Percentiles rank a stretch among this genome's conserved stretches.
These are phyloP conservation scores for Drosophila cognata DNA, from an alignment of 2,888 invertebrate species.

Conservation along the genomic window DNA sequence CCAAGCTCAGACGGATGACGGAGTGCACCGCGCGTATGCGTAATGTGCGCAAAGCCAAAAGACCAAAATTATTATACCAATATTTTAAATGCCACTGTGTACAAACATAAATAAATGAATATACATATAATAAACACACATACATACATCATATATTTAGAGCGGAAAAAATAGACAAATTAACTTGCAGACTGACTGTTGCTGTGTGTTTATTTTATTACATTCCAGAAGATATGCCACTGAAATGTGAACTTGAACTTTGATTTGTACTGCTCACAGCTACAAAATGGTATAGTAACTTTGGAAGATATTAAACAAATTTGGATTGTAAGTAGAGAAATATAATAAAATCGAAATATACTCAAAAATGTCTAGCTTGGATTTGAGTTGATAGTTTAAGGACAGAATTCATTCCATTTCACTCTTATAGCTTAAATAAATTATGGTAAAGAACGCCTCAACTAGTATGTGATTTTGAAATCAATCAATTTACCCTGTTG, in stretches of 20 bases:
- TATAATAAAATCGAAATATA: not conserved
- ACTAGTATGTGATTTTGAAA: not conserved
- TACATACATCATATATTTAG: not conserved
- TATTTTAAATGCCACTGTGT: conserved; percentile 26
- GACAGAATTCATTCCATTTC: not conserved
- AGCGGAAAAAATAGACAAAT: not conserved
- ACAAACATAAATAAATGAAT: conserved; percentile 12
- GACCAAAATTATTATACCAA: conserved; percentile 26
- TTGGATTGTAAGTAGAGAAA: not conserved
- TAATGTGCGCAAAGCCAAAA: conserved; percentile 28
- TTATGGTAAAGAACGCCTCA: not conserved
- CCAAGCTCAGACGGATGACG: conserved; percentile 5
- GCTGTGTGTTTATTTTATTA: not conserved
- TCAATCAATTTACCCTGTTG: not conserved
- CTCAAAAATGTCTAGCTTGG: not conserved
- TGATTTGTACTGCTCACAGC: not conserved
- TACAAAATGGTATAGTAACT: not conserved
- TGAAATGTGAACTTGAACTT: not conserved
- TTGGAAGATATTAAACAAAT: not conserved
- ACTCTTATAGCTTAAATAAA: not conserved
- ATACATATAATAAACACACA: not conserved
- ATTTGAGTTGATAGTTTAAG: not conserved
- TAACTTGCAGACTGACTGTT: not conserved
- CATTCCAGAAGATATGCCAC: not conserved
- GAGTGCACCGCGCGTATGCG: conserved; percentile 26